Conservation (phyloP, 2,113 vertebrate genomes). For the Tylochromis polylepis region DNA sequence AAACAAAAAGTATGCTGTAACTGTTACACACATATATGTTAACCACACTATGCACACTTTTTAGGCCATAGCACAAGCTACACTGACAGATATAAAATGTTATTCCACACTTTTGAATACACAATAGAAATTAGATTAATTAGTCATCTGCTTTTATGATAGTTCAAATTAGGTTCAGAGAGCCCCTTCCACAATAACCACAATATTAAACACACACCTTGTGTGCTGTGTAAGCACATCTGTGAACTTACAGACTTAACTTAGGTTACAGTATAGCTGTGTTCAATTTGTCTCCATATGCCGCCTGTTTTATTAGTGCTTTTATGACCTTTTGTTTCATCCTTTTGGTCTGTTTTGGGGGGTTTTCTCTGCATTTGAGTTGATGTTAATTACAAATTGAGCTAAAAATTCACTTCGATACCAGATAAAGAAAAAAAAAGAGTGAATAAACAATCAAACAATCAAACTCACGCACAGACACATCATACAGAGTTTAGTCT, state of each 20-base stretch:
- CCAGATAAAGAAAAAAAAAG: not conserved
- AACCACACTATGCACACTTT: not conserved
- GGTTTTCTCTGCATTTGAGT: not conserved
- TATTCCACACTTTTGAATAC: not conserved
- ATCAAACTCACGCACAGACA: not conserved
- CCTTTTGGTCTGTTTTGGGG: not conserved
- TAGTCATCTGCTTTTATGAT: not conserved
- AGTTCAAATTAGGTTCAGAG: slow-evolving; percentile 2
- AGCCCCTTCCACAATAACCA: not conserved
- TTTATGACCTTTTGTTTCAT: not conserved
- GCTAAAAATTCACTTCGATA: not conserved
- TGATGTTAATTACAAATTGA: not conserved
- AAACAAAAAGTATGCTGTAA: not conserved
- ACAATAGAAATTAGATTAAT: not conserved
- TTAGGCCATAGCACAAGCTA: not conserved
- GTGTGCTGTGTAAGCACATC: not conserved
- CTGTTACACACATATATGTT: not conserved
- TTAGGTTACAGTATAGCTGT: not conserved
- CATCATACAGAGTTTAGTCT: not conserved
- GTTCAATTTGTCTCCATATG: not conserved
- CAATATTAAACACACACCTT: not conserved
- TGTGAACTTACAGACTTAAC: not conserved
- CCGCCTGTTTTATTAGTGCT: not conserved
- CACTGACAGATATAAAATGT: not conserved
- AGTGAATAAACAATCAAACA: not conserved